phyloP scores from a whole-genome alignment of 2,888 invertebrate genomes.

The Agapostemon virescens region DNA sequence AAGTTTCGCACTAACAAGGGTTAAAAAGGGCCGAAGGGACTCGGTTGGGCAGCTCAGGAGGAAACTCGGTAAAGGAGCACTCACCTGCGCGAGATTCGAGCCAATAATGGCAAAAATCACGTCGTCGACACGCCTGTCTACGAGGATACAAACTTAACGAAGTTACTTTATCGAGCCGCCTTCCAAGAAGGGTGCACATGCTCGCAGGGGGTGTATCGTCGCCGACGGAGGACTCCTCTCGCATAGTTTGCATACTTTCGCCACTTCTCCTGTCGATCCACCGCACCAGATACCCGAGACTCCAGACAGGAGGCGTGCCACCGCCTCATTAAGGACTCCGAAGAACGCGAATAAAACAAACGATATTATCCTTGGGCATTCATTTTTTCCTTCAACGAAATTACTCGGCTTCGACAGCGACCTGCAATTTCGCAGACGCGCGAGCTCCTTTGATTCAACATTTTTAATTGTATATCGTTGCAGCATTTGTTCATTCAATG shows the following conservation, averaged over 20 bases:
- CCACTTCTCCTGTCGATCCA: constrained; percentile 56
- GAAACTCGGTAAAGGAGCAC: background rate
- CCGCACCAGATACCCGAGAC: constrained; percentile 59
- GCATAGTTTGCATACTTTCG: constrained; percentile 70
- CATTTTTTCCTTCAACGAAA: constrained; percentile 13
- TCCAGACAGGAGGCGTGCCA: constrained; percentile 58
- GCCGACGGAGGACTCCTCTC: constrained; percentile 47
- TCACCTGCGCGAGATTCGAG: background rate
- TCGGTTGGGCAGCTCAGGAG: background rate
- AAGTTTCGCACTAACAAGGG: background rate
- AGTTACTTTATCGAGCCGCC: constrained; percentile 30
- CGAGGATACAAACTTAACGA: constrained; percentile 29
- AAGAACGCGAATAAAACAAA: constrained; percentile 57
- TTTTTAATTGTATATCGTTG: too few species aligned
- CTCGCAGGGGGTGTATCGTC: constrained; percentile 43
- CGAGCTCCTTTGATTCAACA: background rate
- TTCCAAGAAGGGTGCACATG: background rate
- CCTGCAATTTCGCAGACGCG: background rate
- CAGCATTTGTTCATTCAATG: too few species aligned
- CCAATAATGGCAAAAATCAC: constrained; percentile 1
- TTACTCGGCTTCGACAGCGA: constrained; percentile 6
- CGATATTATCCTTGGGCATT: constrained; percentile 37
- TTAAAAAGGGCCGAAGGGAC: background rate
- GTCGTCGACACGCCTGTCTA: background rate
- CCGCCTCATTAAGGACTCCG: constrained; percentile 66